Base-by-base conservation (phyloP, 2,797 vertebrate genomes). In the Nyctibius grandis region DNA sequence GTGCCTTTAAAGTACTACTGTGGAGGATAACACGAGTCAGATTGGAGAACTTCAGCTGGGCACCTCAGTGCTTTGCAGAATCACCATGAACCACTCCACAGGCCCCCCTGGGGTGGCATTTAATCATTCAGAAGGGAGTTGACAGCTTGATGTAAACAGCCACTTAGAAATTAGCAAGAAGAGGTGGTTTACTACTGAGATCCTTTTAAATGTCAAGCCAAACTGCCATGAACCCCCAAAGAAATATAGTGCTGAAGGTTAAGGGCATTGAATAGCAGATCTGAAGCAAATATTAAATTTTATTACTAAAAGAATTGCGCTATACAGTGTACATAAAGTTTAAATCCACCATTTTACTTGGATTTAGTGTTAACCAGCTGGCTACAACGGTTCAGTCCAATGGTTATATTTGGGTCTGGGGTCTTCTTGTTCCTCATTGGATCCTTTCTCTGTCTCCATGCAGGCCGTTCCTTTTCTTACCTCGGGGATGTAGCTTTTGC, bases 11-110 rank as follows among this genome's bases (percentile, higher is more conserved):
- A 79, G 57, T 67, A 42, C 23, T 36, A 2, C 34, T 54, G 7
- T 38, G 33, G 33, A 69, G 29, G 17, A 13, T 36, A 68, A 31
- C 7, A 10, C 22, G 51, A 15, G 38, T 48, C 0, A 0, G 15
- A 8, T 6, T 31, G 68, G 51, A 77, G 34, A 61, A 50, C 33
- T 45, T 65, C 33, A 69, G 56, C 33, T 69, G 34, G 38, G 44
- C 17, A 31, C 9, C 21, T 74, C 50, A 14, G 1, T 40, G 29
- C 15, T 76, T 69, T 69, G 15, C 72, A 69, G 38, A 69, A 85
- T 69, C 5, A 20, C 34, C 21, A 4, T 12, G 18, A 82, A n/a
- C 61, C 2, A 8, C 4, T 61, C 54, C 13, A 15, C 23, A 53
- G 38, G 2, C 17, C 2, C 11, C 7, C 16, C 40, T 34, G 25